Conservation (phyloP, 2,113 vertebrate species). For the Aplodontia rufa region DNA sequence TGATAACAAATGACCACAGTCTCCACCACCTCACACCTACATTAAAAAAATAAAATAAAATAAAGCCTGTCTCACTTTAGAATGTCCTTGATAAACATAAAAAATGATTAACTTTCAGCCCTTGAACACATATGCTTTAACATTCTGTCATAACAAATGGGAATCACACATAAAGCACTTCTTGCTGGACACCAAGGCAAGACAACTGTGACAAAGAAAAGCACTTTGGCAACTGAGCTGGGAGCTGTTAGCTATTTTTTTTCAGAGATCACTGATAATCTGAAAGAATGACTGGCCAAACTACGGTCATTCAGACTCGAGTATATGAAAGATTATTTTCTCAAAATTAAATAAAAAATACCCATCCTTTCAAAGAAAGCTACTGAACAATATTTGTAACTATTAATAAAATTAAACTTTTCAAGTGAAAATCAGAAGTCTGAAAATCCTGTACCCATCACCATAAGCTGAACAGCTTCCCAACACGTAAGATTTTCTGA, state of each 20-base stretch:
- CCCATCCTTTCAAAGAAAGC: conserved; percentile 34
- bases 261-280: not conserved
- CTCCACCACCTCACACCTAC: not conserved
- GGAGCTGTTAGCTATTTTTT: not conserved
- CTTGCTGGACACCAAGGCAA: not conserved
- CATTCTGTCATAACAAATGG: not conserved
- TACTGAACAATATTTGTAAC: not conserved
- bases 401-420: conserved; percentile 32
- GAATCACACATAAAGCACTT: not conserved
- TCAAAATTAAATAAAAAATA: conserved; percentile 30
- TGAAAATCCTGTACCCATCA: not conserved
- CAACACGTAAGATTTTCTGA: not conserved
- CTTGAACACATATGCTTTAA: not conserved
- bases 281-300: not conserved
- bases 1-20: not conserved
- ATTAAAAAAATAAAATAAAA: not conserved
- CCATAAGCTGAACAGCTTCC: not conserved
- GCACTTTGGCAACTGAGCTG: not conserved
- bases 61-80: not conserved
- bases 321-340: not conserved
- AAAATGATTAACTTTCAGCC: not conserved
- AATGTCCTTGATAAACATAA: not conserved
- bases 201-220: not conserved
- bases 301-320: not conserved
- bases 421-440: not conserved